Base-by-base conservation (phyloP, 2,888 invertebrate genomes). In the Cryptus armator region DNA sequence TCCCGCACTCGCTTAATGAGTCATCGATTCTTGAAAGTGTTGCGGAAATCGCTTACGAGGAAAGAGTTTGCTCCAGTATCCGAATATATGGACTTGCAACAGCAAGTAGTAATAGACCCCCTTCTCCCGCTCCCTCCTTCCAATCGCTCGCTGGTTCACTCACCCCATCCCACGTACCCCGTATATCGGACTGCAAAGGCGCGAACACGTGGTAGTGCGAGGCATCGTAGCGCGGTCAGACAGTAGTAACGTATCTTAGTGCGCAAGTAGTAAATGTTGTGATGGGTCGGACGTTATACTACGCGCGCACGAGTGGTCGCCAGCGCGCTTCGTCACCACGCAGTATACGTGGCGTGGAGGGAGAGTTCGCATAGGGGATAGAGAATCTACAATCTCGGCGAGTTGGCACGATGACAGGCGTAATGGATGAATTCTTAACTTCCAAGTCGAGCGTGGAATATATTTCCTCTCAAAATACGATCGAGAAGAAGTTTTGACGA, bases 171-270 rank as follows among this genome's bases (percentile, higher is more conserved):
- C 43, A n/a, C 14, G 10, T 66, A 75, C 53, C 19, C 37, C 53
- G 44, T 67, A 9, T 59, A 74, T 53, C 72, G 72, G 66, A 24
- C 29, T 68, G 19, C 44, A 16, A 48, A 43, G 66, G 53, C 53
- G 59, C 56, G 53, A 79, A 77, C 85, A 86, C 86, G 86, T 86
- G 86, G 81, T 80, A 84, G 46, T 70, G 78, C 53, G 81, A 70
- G 76, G 80, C 80, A 64, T 59, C 75, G 78, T 70, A 72, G 75
- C 43, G 53, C 59, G 67, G 68, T 78, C 82, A 68, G 77, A 77
- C 56, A 14, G 80, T 83, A 83, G 79, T 64, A 71, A 56, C 71
- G 76, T 71, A 71, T 53, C 64, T 71, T 10, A 70, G 81, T 56
- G 70, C 43, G 77, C 71, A 46, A 77, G 71, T 83, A 77, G 82